Base-by-base conservation (phyloP, 2,797 vertebrate species). In the Eulemur albifrons region DNA sequence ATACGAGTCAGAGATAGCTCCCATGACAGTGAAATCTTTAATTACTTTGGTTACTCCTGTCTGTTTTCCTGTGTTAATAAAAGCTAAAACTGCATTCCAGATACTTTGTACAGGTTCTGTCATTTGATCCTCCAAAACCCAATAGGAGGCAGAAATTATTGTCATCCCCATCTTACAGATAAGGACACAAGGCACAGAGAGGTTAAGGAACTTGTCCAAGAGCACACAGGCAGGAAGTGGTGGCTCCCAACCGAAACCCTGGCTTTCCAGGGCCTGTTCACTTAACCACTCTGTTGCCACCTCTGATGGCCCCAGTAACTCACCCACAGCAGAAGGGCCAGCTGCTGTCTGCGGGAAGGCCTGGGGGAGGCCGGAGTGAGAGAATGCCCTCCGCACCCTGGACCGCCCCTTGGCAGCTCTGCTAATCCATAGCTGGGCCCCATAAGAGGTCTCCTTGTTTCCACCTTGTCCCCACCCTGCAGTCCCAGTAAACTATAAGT, bases 401-500 rank as follows among this genome's bases (percentile, higher is more conserved):
- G 50, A 21, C 23, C 40, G 25, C 50, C 54, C 76, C 45, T 35
- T 15, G 50, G 48, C n/a, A 9, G 1, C 57, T 59, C 50, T 7
- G 11, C 84, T 45, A 48, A 54, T 5, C 52, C 45, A 3, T 1
- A 10, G 90, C 9, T 9, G 17, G 59, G 23, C 45, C 69, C 38
- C 48, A 4, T 9, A 2, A 35, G 32, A 63, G 35, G n/a, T 21
- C 43, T 65, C 35, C 43, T 30, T 20, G 67, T 17, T 27, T 14
- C 81, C 59, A 3, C 45, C 70, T 43, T 25, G 21, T 35, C 43
- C 57, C 50, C 0, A 4, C 13, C n/a, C 67, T 10, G 10, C 25
- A 10, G 0, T 15, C 52, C 50, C 3, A 0, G 2, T 52, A 0
- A 17, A 50, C 7, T 2, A 1, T 17, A 43, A 40, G 57, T 48